A percentile compares a stretch with the other conserved stretches of the same genome.
phyloP scores from a whole-genome alignment of 2,888 invertebrate species.

The Choristoneura rosaceana region DNA sequence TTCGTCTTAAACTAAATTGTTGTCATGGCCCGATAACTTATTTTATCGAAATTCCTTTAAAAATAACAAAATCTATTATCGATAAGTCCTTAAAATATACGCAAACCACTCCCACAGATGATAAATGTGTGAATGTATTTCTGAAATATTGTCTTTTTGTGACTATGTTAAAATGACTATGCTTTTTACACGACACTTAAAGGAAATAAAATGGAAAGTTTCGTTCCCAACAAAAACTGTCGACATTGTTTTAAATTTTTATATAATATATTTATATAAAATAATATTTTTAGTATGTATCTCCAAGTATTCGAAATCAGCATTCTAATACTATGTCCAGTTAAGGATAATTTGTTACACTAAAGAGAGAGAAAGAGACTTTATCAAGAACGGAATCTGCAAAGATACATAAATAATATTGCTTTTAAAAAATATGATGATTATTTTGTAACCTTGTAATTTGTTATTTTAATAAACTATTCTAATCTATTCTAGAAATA shows the following conservation, averaged over 20 bases:
- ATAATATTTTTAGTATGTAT: no score
- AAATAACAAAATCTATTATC: slow-evolving; percentile 71
- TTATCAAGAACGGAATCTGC: no score
- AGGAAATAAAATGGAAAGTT: neutral
- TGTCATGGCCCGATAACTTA: slow-evolving; percentile 84
- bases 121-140: slow-evolving; percentile 66
- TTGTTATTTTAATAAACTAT: no score
- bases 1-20: slow-evolving; percentile 70
- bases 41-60: slow-evolving; percentile 73
- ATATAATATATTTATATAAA: no score
- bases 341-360: no score
- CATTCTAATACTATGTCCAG: neutral
- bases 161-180: slow-evolving; percentile 76
- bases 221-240: neutral
- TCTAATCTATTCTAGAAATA: no score
- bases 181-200: slow-evolving; percentile 6
- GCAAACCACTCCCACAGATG: slow-evolving; percentile 80
- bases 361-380: no score
- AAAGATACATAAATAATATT: no score
- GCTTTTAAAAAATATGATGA: no score
- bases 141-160: slow-evolving; percentile 67
- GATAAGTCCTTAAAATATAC: slow-evolving; percentile 74
- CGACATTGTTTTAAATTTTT: neutral
- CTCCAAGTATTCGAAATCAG: neutral
- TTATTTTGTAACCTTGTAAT: no score